Evolutionary conservation across 23 tunicate genomes (phyloP).

Genomic region (Ciona savignyi): DNA sequence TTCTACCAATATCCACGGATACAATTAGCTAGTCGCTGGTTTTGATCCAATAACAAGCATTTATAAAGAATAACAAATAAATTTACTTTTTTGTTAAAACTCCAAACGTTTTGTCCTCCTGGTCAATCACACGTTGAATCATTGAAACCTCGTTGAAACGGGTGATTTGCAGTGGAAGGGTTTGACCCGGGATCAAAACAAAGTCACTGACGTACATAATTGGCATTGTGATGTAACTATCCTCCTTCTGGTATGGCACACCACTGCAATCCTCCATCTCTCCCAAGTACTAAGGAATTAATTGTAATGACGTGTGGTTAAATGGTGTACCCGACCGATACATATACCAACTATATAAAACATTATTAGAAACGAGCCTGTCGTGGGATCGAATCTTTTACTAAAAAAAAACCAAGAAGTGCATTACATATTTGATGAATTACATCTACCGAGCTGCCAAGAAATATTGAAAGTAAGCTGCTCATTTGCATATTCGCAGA

Average conservation of each 20-base stretch:
- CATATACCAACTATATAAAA: too few relatives aligned
- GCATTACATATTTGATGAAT: too few relatives aligned
- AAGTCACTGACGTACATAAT: slow-evolving; percentile 51
- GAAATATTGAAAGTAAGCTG: too few relatives aligned
- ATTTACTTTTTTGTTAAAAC: slow-evolving; percentile 17
- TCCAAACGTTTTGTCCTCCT: slow-evolving; percentile 70
- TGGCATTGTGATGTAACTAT: slow-evolving; percentile 23
- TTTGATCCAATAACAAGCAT: neutral
- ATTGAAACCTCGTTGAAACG: slow-evolving; percentile 46
- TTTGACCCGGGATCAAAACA: slow-evolving; percentile 78
- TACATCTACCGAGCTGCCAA: too few relatives aligned
- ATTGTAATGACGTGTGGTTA: too few relatives aligned
- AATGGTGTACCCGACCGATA: too few relatives aligned
- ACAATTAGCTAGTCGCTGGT: too few relatives aligned
- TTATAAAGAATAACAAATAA: neutral
- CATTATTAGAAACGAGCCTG: too few relatives aligned
- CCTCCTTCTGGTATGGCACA: slow-evolving; percentile 45
- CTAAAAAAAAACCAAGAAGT: too few relatives aligned
- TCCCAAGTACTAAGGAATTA: slow-evolving; percentile 86
- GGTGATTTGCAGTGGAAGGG: slow-evolving; percentile 49
- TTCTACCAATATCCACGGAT: too few relatives aligned
- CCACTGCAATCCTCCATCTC: slow-evolving; percentile 95
- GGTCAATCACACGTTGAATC: slow-evolving; percentile 40
- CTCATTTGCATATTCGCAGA: too few relatives aligned
- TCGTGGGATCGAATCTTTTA: too few relatives aligned